Evolutionary conservation across 2,888 invertebrate species (phyloP), one percentile per base, ranked within the genome.

Genomic region (Hirtodrosophila histrioides): DNA sequence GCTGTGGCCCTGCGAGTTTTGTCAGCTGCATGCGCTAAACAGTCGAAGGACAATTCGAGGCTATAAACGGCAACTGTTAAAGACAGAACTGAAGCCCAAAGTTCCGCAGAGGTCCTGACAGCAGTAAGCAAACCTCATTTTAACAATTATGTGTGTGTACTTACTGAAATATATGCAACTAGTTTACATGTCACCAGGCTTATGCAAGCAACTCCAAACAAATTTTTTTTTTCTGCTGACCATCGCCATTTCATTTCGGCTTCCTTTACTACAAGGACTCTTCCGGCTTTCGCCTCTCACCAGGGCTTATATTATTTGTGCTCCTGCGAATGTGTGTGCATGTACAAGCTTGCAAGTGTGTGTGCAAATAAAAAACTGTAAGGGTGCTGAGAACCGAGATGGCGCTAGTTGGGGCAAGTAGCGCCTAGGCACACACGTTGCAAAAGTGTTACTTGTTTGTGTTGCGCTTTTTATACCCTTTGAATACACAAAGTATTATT

Each of bases 391-490:
- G 9, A 3, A 7, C 4, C 10, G n/a, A 43, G 36, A 3, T 23
- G 40, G 12, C 10, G 7, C 17, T 36, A 31, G 8, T 40, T 39
- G 17, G 10, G 0, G 2, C 36, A 5, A 10, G 35, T 31, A 24
- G 49, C 24, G 17, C 36, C 41, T 10, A 45, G 10, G 45, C 49
- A 46, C 33, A 67, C 45, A 62, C 39, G 41, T 36, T 29, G 51
- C 43, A 40, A 35, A 63, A 53, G 40, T 58, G 63, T 55, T 55
- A 63, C 69, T 58, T 62, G 66, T 58, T 53, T 54, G 50, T 57
- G 40, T 45, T 43, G 48, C 27, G 41, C 51, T 48, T 57, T 39
- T 46, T 0, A 5, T 6, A 31, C 31, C 17, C 45, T 33, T 0
- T 31, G 17, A n/a, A 2, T 6, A 39, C 7, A 27, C 10, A 39